Base-by-base conservation (phyloP, 2,888 invertebrate species). In the Frankliniella intonsa region DNA sequence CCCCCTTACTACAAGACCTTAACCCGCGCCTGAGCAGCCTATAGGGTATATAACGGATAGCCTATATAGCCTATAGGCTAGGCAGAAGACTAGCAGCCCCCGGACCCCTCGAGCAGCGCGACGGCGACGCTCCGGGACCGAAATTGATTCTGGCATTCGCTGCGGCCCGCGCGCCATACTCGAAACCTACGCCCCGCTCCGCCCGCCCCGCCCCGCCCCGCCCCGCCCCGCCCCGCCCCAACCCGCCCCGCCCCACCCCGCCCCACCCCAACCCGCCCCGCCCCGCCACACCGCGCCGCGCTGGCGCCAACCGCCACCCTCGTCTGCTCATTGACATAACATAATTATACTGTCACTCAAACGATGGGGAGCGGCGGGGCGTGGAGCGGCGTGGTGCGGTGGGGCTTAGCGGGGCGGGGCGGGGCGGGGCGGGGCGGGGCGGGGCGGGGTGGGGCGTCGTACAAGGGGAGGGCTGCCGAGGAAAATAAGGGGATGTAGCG, bases 331-430 rank as follows among this genome's bases (percentile, higher is more conserved):
- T 76, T 76, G 69, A 76, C 69, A 76, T 76, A 76, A 76, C 69
- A 76, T 76, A 76, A 76, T 76, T 76, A 76, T 76, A 76, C 69
- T 76, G 69, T 76, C 69, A 76, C 69, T 76, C 69, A 76, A 76
- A 76, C 69, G 69, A 62, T 62, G 62, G 62, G 55, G 38, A 55
- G 55, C 55, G 55, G 55, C 55, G 55, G 14, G 55, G 55, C 55
- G 55, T 19, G 55, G 55, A 14, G 55, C 55, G 55, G 55, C 55
- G 55, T 14, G 55, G 55, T 14, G 55, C 38, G 38, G 38, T 38
- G 38, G 38, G 38, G 38, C 38, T 38, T 38, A 38, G 38, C 38
- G 38, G 38, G 38, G 38, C 38, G 62, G 62, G n/a, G 62, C 22
- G 69, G n/a, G 69, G 22, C 25, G 69, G 22, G 69, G 25, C 69